These are phyloP conservation scores for Mus spretus DNA, from an alignment of 2,797 vertebrate species.

Conservation along the genomic window DNA sequence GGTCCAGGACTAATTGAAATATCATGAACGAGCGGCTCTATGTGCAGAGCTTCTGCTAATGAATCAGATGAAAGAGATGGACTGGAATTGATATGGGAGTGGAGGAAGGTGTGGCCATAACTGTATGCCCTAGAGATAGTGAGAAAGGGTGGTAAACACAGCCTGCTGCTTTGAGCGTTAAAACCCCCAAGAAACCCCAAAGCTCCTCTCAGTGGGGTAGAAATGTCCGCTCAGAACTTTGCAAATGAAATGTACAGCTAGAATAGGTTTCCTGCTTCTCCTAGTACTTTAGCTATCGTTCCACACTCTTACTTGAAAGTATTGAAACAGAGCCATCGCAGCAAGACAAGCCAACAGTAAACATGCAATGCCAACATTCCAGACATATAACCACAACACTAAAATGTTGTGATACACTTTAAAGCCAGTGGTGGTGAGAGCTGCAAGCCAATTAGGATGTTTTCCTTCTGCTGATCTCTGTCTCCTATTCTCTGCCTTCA, in stretches of 20 bases:
- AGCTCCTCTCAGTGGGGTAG: not conserved
- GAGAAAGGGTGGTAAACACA: not conserved
- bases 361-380: not conserved
- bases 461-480: not conserved
- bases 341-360: not conserved
- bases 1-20: not conserved
- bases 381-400: not conserved
- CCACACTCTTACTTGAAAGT: not conserved
- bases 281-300: not conserved
- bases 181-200: not conserved
- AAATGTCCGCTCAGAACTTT: not conserved
- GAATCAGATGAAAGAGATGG: not conserved
- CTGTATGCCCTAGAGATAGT: not conserved
- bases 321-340: not conserved
- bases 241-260: not conserved
- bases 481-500: not conserved
- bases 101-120: not conserved
- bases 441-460: not conserved
- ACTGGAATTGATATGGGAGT: no score
- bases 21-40: not conserved
- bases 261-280: not conserved
- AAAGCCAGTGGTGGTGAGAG: not conserved
- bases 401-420: not conserved
- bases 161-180: not conserved
- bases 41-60: not conserved